Conservation (phyloP, 2,888 invertebrate species). For the Allophyes oxyacanthae region DNA sequence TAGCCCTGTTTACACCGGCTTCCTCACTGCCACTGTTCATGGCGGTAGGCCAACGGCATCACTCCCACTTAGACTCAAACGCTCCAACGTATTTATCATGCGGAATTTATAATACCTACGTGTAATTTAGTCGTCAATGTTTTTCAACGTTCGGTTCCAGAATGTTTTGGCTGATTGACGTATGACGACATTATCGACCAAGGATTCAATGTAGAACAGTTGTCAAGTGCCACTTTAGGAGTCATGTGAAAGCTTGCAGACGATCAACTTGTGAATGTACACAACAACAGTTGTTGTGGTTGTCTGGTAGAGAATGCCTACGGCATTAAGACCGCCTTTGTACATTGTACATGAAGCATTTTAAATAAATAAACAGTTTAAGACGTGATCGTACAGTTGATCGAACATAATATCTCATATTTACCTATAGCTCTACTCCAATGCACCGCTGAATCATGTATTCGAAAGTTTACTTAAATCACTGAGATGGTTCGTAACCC, state of each 20-base stretch:
- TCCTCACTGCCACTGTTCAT: slow-evolving; percentile 64
- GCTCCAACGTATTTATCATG: slow-evolving; percentile 38
- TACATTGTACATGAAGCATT: no score
- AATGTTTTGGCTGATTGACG: slow-evolving; percentile 28
- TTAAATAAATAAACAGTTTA: no score
- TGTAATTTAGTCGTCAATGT: slow-evolving; percentile 39
- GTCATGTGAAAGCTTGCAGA: slow-evolving; percentile 12
- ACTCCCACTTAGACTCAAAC: slow-evolving; percentile 39
- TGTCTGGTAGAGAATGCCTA: no score
- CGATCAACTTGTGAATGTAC: background rate
- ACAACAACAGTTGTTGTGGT: no score
- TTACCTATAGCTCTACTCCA: no score
- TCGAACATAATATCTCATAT: no score
- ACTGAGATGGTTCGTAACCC: no score
- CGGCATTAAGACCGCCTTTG: no score
- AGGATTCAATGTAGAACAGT: slow-evolving; percentile 20
- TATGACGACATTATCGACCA: slow-evolving; percentile 18
- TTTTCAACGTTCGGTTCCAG: slow-evolving; percentile 21
- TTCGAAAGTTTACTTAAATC: no score
- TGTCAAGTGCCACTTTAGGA: slow-evolving; percentile 11
- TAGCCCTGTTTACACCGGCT: slow-evolving; percentile 81
- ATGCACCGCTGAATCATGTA: no score
- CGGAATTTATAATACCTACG: slow-evolving; percentile 33
- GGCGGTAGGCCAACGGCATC: slow-evolving; percentile 61
- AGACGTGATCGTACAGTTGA: no score